Percentiles rank a stretch among this genome's conserved stretches.
phyloP scores from a whole-genome alignment of 2,888 invertebrate species.

The Galeruca laticollis region DNA sequence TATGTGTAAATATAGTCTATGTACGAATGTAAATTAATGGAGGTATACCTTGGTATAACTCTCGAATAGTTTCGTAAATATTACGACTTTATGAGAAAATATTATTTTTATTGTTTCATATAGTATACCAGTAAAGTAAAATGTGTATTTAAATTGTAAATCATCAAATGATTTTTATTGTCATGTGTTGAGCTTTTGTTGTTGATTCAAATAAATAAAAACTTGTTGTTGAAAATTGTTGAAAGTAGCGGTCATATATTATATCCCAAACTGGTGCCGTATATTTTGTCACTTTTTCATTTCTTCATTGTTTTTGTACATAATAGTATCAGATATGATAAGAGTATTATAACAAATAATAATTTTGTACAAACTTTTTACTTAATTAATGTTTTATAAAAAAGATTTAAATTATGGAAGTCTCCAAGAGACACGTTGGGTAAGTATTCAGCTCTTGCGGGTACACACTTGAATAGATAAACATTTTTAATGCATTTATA shows the following conservation, averaged over 20 bases:
- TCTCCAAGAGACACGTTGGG: constrained; percentile 47
- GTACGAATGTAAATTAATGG: too few species aligned
- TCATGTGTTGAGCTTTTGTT: neutral
- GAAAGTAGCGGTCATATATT: constrained; percentile 40
- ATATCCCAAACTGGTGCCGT: constrained; percentile 40
- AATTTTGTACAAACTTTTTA: constrained; percentile 59
- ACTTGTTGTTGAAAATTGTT: neutral
- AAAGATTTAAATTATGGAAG: constrained; percentile 51
- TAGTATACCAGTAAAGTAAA: too few species aligned
- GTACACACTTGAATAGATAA: constrained; percentile 42
- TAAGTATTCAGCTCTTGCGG: constrained; percentile 48
- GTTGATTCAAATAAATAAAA: neutral
- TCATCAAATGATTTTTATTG: neutral
- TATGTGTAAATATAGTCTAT: too few species aligned
- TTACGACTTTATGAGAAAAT: too few species aligned
- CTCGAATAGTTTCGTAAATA: too few species aligned
- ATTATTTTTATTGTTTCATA: too few species aligned
- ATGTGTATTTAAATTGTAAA: too few species aligned
- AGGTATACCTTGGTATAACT: too few species aligned
- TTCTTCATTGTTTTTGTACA: constrained; percentile 46
- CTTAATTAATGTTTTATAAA: constrained; percentile 54
- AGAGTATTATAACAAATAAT: constrained; percentile 47
- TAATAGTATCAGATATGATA: constrained; percentile 44
- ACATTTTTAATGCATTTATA: neutral
- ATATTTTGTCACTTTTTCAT: constrained; percentile 15